phyloP scores from a whole-genome alignment of 2,113 vertebrate genomes.

The Bubalus kerabau region DNA sequence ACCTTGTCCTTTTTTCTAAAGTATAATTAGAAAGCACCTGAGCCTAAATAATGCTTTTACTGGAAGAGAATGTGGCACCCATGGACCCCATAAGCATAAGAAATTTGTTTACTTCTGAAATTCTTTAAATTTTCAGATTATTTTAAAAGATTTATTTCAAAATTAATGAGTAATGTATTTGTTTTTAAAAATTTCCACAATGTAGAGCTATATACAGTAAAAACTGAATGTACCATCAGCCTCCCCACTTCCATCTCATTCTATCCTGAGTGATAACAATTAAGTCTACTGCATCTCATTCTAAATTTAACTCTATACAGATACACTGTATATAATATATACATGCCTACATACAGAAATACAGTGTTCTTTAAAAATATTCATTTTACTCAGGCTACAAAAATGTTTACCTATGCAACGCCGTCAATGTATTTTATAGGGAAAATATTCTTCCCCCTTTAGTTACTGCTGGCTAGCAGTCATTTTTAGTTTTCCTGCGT shows the following conservation, averaged over 20 bases:
- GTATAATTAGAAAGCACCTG: background rate
- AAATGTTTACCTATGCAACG: background rate
- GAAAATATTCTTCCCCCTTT: background rate
- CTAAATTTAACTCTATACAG: background rate
- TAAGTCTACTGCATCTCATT: background rate
- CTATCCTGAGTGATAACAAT: background rate
- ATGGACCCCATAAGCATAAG: background rate
- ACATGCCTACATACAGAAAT: background rate
- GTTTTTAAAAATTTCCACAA: background rate
- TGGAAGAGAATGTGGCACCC: background rate
- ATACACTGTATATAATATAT: background rate
- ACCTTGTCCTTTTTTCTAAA: background rate
- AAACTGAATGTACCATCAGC: background rate
- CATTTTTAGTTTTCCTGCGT: background rate
- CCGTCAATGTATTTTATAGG: background rate
- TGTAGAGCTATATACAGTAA: background rate
- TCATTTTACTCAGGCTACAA: background rate
- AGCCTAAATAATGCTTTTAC: background rate
- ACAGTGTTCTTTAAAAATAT: background rate
- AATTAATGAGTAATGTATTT: background rate
- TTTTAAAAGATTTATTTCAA: background rate
- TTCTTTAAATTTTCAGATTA: background rate
- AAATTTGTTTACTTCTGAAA: background rate
- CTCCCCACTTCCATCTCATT: background rate
- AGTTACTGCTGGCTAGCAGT: background rate